Percentiles rank a stretch among this genome's conserved stretches.
phyloP scores from a whole-genome alignment of 2,113 vertebrate genomes.

The Copsychus sechellarum region DNA sequence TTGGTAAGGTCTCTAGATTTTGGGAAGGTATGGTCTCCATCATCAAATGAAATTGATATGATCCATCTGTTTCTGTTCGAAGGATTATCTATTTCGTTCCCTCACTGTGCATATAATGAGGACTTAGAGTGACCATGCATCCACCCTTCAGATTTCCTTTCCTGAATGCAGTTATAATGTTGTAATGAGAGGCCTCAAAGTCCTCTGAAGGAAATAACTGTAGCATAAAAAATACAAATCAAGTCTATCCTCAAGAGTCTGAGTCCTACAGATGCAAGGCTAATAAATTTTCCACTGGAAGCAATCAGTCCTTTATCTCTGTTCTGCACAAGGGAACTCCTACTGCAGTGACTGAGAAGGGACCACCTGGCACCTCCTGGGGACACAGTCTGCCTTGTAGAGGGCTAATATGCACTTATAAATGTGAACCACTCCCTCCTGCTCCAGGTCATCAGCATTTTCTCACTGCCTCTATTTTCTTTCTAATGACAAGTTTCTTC shows the following conservation, averaged over 20 bases:
- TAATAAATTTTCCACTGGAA: background rate
- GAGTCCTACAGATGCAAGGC: background rate
- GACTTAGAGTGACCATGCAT: background rate
- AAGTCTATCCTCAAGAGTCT: background rate
- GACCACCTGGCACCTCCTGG: background rate
- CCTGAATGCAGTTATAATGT: background rate
- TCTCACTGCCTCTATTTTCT: background rate
- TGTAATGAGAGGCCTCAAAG: background rate
- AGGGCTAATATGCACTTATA: background rate
- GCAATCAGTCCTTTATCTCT: background rate
- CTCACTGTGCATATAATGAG: background rate
- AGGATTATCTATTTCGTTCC: background rate
- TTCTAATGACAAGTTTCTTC: background rate
- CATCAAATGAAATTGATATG: background rate
- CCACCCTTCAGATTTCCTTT: background rate
- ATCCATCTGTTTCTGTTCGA: background rate
- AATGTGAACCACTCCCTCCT: background rate
- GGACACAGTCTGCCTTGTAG: background rate
- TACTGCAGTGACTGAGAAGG: background rate
- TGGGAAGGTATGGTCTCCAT: background rate
- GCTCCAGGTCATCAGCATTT: background rate
- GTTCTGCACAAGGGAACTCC: background rate
- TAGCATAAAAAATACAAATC: background rate
- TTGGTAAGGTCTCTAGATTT: background rate
- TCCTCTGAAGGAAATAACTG: background rate